Conservation (phyloP, 2,888 invertebrate species). For the Slavum lentiscoides region DNA sequence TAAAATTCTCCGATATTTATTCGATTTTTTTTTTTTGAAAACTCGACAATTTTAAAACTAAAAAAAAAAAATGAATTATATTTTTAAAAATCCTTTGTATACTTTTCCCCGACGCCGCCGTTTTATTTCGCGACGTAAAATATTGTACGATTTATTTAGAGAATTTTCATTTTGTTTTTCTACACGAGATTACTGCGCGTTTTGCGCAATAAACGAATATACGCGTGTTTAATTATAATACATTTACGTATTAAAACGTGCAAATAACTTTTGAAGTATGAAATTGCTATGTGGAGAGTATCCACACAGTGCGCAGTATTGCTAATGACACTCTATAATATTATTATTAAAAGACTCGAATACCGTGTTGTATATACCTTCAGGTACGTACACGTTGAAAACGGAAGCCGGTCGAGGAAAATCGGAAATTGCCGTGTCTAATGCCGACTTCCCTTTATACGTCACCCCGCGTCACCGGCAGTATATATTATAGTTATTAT, state of each 20-base stretch:
- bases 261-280: background rate
- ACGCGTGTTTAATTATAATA: too few relatives aligned
- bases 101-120: too few relatives aligned
- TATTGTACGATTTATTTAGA: background rate
- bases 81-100: too few relatives aligned
- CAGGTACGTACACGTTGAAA: background rate
- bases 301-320: background rate
- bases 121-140: too few relatives aligned
- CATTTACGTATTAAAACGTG: background rate
- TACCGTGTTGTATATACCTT: too few relatives aligned
- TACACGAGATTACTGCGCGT: too few relatives aligned
- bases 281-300: background rate
- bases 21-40: background rate
- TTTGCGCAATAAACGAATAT: background rate
- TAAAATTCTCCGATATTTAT: background rate
- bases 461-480: too few relatives aligned
- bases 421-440: slow-evolving; percentile 29
- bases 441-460: slow-evolving; percentile 2
- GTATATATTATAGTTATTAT: background rate
- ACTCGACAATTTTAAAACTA: background rate
- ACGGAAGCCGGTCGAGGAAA: slow-evolving; percentile 7
- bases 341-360: too few relatives aligned
- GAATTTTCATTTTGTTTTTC: too few relatives aligned
- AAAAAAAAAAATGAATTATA: too few relatives aligned
- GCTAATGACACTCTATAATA: background rate